These are phyloP conservation scores for Metallyticus violacea DNA, from an alignment of 2,888 invertebrate genomes.

Conservation along the genomic window DNA sequence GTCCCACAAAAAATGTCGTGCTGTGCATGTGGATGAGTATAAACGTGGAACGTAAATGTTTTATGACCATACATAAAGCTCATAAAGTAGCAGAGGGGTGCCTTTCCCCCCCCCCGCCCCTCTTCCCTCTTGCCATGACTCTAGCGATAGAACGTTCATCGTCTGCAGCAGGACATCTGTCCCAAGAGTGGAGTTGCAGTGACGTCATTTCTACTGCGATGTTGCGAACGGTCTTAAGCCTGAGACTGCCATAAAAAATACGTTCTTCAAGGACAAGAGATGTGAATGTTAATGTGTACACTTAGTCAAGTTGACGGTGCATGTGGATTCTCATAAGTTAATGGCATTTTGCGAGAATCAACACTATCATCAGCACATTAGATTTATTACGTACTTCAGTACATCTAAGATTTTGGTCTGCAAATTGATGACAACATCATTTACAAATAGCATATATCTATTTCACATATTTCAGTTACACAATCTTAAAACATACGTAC, in stretches of 20 bases:
- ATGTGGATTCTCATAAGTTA: background rate
- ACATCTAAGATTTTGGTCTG: too few relatives aligned
- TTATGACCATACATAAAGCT: background rate
- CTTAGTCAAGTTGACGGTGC: background rate
- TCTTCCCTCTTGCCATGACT: too few relatives aligned
- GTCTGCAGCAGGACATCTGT: background rate
- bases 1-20: background rate
- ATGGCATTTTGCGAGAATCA: too few relatives aligned
- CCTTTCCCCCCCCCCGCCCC: too few relatives aligned
- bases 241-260: background rate
- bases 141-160: too few relatives aligned
- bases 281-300: background rate
- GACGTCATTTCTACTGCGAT: background rate
- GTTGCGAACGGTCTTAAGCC: too few relatives aligned
- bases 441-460: too few relatives aligned
- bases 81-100: background rate
- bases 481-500: too few relatives aligned
- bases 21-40: background rate
- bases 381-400: too few relatives aligned
- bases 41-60: background rate
- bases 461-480: too few relatives aligned
- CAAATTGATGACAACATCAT: too few relatives aligned
- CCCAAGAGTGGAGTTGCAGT: background rate
- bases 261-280: background rate
- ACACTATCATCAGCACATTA: too few relatives aligned